Conservation (phyloP, 2,888 invertebrate species). For the Mesoligia furuncula region DNA sequence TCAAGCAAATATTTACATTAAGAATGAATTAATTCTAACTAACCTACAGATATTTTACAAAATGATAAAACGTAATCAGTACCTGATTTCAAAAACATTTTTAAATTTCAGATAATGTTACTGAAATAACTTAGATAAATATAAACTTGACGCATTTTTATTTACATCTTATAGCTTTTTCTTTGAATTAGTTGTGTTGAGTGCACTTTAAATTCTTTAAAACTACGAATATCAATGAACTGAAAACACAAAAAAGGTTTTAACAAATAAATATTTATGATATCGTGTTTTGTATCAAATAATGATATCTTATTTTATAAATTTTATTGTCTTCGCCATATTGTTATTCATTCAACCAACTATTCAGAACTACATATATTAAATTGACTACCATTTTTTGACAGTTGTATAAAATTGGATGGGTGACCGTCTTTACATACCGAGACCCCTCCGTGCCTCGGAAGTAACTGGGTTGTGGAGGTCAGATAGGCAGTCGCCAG, state of each 20-base stretch:
- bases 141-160: constrained; percentile 32
- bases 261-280: not conserved
- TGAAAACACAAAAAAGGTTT: not conserved
- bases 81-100: constrained; percentile 20
- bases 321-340: no score
- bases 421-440: no score
- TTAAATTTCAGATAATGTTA: constrained; percentile 4
- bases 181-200: constrained; percentile 24
- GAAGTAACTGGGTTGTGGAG: no score
- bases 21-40: not conserved
- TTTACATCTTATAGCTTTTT: constrained; percentile 44
- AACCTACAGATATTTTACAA: not conserved
- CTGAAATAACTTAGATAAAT: constrained; percentile 26
- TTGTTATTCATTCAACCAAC: not conserved
- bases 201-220: constrained; percentile 18
- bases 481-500: no score
- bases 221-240: constrained; percentile 11
- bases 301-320: not conserved
- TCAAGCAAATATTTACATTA: not conserved
- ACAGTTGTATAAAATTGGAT: no score
- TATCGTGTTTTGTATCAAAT: not conserved
- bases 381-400: no score
- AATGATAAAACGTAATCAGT: constrained; percentile 3
- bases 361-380: not conserved
- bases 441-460: no score